Evolutionary conservation across 2,888 invertebrate genomes (phyloP).

Genomic region (Mactromeris polynyma): DNA sequence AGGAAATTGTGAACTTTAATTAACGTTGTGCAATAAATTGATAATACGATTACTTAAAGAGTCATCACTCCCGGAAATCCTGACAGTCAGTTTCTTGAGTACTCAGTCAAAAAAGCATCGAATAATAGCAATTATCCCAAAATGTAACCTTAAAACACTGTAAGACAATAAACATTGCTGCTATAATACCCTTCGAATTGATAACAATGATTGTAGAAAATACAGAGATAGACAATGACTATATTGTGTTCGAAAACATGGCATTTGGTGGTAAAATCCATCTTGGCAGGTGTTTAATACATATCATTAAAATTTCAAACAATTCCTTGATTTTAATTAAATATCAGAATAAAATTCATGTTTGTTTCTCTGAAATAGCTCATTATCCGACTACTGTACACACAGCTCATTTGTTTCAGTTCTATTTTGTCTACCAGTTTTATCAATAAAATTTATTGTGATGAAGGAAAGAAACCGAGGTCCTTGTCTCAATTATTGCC

Average conservation of each 20-base stretch:
- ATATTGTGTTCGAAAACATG: background rate
- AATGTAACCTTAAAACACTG: background rate
- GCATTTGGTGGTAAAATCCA: background rate
- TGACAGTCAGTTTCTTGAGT: background rate
- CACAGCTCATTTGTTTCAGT: background rate
- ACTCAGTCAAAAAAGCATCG: background rate
- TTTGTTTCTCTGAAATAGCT: background rate
- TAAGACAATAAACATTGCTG: background rate
- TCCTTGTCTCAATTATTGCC: background rate
- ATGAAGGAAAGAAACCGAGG: background rate
- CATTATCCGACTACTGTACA: background rate
- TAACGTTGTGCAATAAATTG: background rate
- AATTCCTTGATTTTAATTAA: constrained; percentile 13
- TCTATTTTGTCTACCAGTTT: background rate
- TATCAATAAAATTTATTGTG: background rate
- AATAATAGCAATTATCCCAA: background rate
- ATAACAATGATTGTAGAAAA: background rate
- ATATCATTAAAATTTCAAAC: constrained; percentile 18
- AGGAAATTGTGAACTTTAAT: constrained; percentile 4
- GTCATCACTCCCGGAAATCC: background rate
- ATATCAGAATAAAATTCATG: background rate
- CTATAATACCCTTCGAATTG: background rate
- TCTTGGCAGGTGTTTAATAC: background rate
- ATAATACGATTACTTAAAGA: background rate
- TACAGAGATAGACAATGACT: background rate